Conservation (phyloP, 2,888 invertebrate genomes). For the Agrochola litura region DNA sequence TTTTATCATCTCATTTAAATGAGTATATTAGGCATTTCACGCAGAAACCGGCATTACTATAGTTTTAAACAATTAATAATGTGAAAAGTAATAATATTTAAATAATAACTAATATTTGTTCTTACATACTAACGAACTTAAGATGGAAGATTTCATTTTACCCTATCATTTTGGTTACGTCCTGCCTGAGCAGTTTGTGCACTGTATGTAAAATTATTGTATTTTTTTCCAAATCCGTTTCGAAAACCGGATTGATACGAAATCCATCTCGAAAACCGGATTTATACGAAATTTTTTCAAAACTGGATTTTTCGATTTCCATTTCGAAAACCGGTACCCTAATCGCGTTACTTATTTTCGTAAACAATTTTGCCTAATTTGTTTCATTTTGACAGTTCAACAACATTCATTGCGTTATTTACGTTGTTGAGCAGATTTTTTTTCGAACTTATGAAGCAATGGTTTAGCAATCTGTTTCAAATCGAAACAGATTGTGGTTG, state of each 20-base stretch:
- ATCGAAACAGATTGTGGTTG: too few species aligned
- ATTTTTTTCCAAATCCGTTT: conserved; percentile 4
- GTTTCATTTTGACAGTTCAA: too few species aligned
- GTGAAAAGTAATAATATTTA: conserved; percentile 69
- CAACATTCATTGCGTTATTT: too few species aligned
- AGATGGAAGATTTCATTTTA: conserved; percentile 80
- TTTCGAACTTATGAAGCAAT: too few species aligned
- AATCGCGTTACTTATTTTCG: too few species aligned
- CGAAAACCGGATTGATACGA: not conserved
- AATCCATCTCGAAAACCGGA: conserved; percentile 7
- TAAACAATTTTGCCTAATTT: too few species aligned
- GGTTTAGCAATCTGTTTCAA: too few species aligned
- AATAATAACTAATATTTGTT: conserved; percentile 72
- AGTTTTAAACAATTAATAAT: conserved; percentile 64
- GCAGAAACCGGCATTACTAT: conserved; percentile 61
- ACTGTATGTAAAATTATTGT: conserved; percentile 64
- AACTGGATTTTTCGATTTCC: not conserved
- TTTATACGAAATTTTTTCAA: not conserved
- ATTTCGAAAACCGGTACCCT: not conserved
- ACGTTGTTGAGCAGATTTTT: too few species aligned
- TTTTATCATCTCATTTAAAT: conserved; percentile 44
- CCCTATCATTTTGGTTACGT: conserved; percentile 80
- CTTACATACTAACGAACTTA: conserved; percentile 82
- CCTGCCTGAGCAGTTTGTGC: conserved; percentile 80
- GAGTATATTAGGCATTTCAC: conserved; percentile 31